These are phyloP conservation scores for Pomacea maculata DNA, from an alignment of 1,140 invertebrate genomes.

Conservation along the genomic window DNA sequence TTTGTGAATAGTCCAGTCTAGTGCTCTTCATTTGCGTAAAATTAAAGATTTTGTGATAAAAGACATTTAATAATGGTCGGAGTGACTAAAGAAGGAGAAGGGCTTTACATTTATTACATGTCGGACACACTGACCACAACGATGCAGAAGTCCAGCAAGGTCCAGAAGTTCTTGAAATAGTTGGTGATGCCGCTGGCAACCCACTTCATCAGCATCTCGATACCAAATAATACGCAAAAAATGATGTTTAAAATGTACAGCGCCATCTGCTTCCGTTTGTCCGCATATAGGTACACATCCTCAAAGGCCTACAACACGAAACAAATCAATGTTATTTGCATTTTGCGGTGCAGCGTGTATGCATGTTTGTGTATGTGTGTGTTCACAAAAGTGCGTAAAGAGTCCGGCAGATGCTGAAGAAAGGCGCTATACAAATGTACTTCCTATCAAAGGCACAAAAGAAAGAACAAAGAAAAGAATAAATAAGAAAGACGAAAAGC, in stretches of 20 bases:
- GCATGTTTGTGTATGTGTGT: constrained; percentile 4
- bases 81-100: background rate
- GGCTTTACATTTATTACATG: too few species aligned
- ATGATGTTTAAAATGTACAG: constrained; percentile 96
- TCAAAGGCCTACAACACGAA: constrained; percentile 81
- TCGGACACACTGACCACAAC: constrained; percentile 86
- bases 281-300: constrained; percentile 89
- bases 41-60: background rate
- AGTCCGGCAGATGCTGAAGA: background rate
- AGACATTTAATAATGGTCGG: constrained; percentile 4
- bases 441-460: too few species aligned
- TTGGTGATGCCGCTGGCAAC: constrained; percentile 93
- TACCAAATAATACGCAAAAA: constrained; percentile 96
- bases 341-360: background rate
- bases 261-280: constrained; percentile 85
- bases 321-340: too few species aligned
- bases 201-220: constrained; percentile 99
- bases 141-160: constrained; percentile 98
- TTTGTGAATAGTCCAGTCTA: too few species aligned
- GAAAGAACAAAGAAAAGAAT: background rate
- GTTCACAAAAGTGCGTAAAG: background rate
- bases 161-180: constrained; percentile 99
- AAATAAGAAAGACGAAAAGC: background rate
- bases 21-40: too few species aligned
- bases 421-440: too few species aligned